These are phyloP conservation scores for Epinephelus malabaricus DNA, from an alignment of 2,797 vertebrate species.

Conservation along the genomic window DNA sequence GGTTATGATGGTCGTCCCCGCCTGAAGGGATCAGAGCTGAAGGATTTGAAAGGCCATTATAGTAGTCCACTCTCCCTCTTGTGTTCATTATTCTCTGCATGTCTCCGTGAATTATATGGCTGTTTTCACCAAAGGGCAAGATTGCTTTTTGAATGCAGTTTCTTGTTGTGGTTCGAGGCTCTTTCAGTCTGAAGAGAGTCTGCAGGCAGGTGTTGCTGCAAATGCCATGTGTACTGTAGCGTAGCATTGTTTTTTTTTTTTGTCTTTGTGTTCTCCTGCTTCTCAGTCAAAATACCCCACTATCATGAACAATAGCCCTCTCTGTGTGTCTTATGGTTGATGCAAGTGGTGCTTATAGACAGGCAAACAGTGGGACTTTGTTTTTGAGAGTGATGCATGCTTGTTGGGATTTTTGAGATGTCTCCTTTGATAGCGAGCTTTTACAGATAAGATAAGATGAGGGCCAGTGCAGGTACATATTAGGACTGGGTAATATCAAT, in stretches of 20 bases:
- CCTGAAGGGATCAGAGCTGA: slow-evolving; percentile 68
- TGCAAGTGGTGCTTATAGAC: slow-evolving; percentile 57
- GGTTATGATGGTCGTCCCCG: slow-evolving; percentile 48
- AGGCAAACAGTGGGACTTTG: slow-evolving; percentile 66
- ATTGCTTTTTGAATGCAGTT: slow-evolving; percentile 44
- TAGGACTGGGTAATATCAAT: too few relatives aligned
- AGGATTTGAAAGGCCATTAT: slow-evolving; percentile 74
- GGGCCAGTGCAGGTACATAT: neutral
- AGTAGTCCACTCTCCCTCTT: slow-evolving; percentile 52
- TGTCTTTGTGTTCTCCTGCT: slow-evolving; percentile 49
- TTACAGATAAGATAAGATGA: neutral
- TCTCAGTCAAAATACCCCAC: slow-evolving; percentile 67
- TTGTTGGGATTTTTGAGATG: slow-evolving; percentile 56
- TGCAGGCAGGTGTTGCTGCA: slow-evolving; percentile 61
- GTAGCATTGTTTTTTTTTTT: slow-evolving; percentile 28
- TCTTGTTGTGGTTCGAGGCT: slow-evolving; percentile 39
- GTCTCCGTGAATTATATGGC: slow-evolving; percentile 62
- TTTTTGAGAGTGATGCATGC: slow-evolving; percentile 48
- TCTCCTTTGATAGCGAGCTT: slow-evolving; percentile 43
- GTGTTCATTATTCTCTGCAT: slow-evolving; percentile 66
- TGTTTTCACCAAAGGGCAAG: slow-evolving; percentile 63
- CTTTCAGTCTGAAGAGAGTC: slow-evolving; percentile 32
- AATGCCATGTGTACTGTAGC: slow-evolving; percentile 48
- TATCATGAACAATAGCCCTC: slow-evolving; percentile 66
- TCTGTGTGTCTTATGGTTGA: slow-evolving; percentile 66